phyloP scores from a whole-genome alignment of 2,888 invertebrate genomes.

The Dorcus parallelipipedus region DNA sequence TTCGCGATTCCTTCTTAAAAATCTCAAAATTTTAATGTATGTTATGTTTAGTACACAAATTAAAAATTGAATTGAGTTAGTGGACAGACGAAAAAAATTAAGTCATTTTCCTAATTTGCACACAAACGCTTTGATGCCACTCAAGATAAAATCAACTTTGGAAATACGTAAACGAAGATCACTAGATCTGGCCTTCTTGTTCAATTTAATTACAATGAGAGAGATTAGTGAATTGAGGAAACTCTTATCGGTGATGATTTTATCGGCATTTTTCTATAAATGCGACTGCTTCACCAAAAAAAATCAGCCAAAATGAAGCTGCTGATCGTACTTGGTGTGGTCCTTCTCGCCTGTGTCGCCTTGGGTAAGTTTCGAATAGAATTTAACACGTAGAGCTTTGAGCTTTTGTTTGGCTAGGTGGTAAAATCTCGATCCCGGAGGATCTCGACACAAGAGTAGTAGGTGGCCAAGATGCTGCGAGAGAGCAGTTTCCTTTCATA shows the following conservation, averaged over 20 bases:
- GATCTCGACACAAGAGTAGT: conserved; percentile 40
- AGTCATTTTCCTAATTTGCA: background rate
- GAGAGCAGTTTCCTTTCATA: conserved; percentile 47
- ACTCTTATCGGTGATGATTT: no score
- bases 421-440: background rate
- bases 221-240: no score
- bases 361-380: background rate
- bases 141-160: background rate
- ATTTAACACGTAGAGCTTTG: background rate
- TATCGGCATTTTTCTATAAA: no score
- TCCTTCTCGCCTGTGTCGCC: background rate
- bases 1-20: no score
- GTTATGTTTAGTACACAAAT: no score
- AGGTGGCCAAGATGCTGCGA: conserved; percentile 47
- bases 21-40: no score
- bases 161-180: no score
- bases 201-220: no score
- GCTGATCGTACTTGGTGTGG: background rate
- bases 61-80: no score
- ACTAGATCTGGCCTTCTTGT: no score
- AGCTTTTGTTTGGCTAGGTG: background rate
- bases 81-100: no score
- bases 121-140: background rate
- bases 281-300: no score
- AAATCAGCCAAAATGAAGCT: background rate